phyloP scores from a whole-genome alignment of 2,888 invertebrate genomes.

The Coenonympha glycerion region DNA sequence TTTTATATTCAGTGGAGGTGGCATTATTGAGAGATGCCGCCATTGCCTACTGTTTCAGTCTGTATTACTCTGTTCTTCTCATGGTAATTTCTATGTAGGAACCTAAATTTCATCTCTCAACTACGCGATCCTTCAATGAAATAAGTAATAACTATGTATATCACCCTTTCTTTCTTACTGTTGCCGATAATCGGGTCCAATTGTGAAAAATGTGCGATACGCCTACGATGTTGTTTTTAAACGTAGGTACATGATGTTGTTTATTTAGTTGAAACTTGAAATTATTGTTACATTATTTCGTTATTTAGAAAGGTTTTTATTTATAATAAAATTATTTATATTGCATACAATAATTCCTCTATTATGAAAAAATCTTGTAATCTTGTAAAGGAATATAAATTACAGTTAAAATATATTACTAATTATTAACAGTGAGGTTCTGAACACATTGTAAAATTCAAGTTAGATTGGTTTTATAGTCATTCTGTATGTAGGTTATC shows the following conservation, averaged over 20 bases:
- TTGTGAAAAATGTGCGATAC: not conserved
- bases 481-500: conserved; percentile 77
- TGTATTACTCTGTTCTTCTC: too few species aligned
- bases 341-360: conserved; percentile 51
- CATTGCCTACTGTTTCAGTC: too few species aligned
- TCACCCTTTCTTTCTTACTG: not conserved
- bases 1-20: too few species aligned
- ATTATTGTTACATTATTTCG: conserved; percentile 71
- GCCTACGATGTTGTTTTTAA: conserved; percentile 51
- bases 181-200: not conserved
- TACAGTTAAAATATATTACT: conserved; percentile 38
- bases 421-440: conserved; percentile 55
- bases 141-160: too few species aligned
- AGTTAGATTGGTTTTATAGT: conserved; percentile 75
- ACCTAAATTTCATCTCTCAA: too few species aligned
- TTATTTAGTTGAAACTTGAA: conserved; percentile 64
- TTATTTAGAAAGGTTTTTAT: conserved; percentile 58
- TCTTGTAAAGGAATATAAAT: conserved; percentile 59
- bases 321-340: conserved; percentile 36
- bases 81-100: too few species aligned
- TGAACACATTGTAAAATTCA: conserved; percentile 65
- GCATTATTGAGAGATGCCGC: too few species aligned
- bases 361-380: conserved; percentile 61
- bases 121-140: too few species aligned
- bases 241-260: too few species aligned